These are phyloP conservation scores for Ranitomeya variabilis DNA, from an alignment of 2,113 vertebrate genomes.

Conservation along the genomic window DNA sequence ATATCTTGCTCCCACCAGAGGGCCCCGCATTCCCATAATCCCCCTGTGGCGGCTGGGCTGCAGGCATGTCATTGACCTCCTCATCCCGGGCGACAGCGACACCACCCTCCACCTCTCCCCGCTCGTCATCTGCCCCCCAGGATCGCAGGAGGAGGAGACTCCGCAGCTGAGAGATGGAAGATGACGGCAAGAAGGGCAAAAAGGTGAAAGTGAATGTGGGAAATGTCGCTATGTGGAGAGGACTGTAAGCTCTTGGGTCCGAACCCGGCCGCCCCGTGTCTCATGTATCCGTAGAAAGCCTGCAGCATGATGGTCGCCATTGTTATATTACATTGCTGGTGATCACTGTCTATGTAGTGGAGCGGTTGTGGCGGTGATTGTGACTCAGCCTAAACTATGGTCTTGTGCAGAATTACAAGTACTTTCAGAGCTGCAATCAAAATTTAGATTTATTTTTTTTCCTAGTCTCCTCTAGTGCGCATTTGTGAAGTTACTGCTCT, in stretches of 20 bases:
- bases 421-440: too few relatives aligned
- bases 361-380: too few relatives aligned
- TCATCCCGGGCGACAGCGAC: constrained; percentile 40
- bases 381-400: too few relatives aligned
- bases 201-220: constrained; percentile 74
- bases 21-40: neutral
- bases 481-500: too few relatives aligned
- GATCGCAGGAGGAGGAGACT: constrained; percentile 62
- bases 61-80: constrained; percentile 56
- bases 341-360: too few relatives aligned
- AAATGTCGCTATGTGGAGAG: neutral
- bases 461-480: too few relatives aligned
- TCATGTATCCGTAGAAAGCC: too few relatives aligned
- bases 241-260: neutral
- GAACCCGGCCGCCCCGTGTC: too few relatives aligned
- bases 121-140: constrained; percentile 36
- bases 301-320: too few relatives aligned
- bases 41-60: constrained; percentile 50
- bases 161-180: constrained; percentile 82
- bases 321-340: too few relatives aligned
- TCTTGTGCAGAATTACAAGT: too few relatives aligned
- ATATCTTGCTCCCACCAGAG: neutral
- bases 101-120: constrained; percentile 21
- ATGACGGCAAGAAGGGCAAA: constrained; percentile 90
- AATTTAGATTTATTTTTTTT: too few relatives aligned